Evolutionary conservation across 1,140 invertebrate genomes (phyloP), one percentile per base, ranked within the genome.

Genomic region (Lepidurus apus): DNA sequence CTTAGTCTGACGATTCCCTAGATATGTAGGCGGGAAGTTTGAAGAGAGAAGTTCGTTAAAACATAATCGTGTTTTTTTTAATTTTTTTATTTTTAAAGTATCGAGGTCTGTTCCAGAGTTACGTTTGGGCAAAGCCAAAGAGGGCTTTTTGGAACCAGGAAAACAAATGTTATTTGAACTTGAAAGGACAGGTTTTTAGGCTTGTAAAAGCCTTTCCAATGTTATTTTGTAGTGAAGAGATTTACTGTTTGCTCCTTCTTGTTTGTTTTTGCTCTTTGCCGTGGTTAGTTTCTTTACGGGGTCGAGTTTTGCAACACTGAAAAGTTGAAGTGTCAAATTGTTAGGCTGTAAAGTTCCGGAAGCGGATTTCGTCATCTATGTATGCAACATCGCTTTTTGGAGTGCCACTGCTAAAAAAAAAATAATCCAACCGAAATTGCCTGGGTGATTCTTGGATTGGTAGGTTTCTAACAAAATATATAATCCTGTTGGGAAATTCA

Each of bases 351-450:
- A 65, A 65, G 53, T 21, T 65, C 17, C 7, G 53, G 21, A 65
- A 65, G 53, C 53, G 53, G 53, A 65, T 65, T 65, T 34, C 34
- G 1, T 65, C 53, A 34, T 34, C 53, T 65, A n/a, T 65, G 21
- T 17, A n/a, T 21, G 53, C 21, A 17, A 5, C 8, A 65, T 21
- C 17, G 53, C n/a, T n/a, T 21, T 9, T 65, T 65, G 9, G 53
- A 65, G 53, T 9, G 53, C 7, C 21, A n/a, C 53, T 4, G 21
- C 53, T 65, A 7, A 0, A 0, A 7, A 13, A 34, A 34, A 2
- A 17, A 65, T n/a, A 65, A 65, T 65, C 53, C n/a, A 65, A 65
- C 21, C 21, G n/a, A 65, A n/a, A 65, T 65, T 65, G n/a, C 53
- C 53, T 65, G 53, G 53, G n/a, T 65, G 53, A 65, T 7, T 65